These are phyloP conservation scores for Siderastrea siderea DNA, from an alignment of 92 coral and sea anemone species.

Conservation along the genomic window DNA sequence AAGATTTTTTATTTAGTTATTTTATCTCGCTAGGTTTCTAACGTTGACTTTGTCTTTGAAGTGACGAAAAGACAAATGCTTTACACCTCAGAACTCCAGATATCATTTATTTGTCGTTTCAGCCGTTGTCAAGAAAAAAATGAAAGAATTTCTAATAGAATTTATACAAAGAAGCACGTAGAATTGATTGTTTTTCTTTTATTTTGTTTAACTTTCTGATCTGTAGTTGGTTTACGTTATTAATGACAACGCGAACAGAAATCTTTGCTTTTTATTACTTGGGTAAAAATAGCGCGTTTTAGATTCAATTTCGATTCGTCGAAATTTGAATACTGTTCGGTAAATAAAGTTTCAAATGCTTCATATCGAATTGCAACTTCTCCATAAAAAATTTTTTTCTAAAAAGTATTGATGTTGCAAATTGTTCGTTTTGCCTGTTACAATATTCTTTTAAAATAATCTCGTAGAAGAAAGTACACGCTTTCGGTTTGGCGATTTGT, in stretches of 20 bases:
- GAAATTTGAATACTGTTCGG: not conserved
- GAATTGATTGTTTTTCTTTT: not conserved
- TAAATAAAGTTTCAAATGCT: not conserved
- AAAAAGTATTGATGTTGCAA: not conserved
- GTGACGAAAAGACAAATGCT: conserved; percentile 3
- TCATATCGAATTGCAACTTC: not conserved
- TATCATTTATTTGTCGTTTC: conserved; percentile 2
- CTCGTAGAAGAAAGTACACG: too few relatives aligned
- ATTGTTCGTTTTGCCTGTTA: not conserved
- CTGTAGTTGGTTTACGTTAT: not conserved
- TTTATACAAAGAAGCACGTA: not conserved
- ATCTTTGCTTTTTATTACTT: not conserved
- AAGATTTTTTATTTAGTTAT: not conserved
- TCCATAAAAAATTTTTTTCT: not conserved
- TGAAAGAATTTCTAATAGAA: not conserved
- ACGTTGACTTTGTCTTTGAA: not conserved
- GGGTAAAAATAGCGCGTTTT: not conserved
- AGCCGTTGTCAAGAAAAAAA: not conserved
- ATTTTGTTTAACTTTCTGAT: not conserved
- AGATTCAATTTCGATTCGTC: not conserved
- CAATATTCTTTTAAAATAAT: not conserved
- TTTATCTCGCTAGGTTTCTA: not conserved
- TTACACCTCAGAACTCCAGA: not conserved
- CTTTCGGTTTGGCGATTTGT: too few relatives aligned
- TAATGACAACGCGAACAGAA: not conserved